Conservation (phyloP, 2,797 vertebrate species). For the Balearica regulorum region DNA sequence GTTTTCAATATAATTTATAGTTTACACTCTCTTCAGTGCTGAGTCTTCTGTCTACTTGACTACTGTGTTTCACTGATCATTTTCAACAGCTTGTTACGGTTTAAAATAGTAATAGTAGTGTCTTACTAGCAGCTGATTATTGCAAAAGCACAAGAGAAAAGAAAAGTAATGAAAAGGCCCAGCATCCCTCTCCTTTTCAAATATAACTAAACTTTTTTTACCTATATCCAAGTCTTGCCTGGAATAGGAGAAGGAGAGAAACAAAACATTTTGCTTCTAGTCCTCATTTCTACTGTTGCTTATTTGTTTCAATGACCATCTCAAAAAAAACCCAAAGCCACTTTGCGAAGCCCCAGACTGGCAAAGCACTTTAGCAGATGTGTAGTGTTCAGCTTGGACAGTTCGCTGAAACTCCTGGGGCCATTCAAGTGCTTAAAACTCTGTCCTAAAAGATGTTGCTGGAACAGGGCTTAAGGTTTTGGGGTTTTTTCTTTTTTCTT, state of each 20-base stretch:
- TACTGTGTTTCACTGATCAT: constrained; percentile 43
- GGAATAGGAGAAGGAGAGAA: background rate
- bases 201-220: background rate
- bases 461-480: background rate
- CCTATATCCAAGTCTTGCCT: background rate
- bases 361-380: background rate
- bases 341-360: background rate
- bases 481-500: background rate
- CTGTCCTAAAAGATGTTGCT: background rate
- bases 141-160: constrained; percentile 27
- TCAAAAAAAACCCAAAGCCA: background rate
- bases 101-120: background rate
- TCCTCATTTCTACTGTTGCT: background rate
- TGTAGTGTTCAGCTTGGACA: background rate
- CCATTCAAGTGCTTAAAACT: background rate
- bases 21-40: constrained; percentile 41
- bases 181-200: background rate
- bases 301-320: background rate
- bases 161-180: background rate
- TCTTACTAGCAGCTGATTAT: constrained; percentile 8
- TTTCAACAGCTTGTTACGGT: background rate
- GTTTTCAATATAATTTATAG: constrained; percentile 20
- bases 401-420: background rate
- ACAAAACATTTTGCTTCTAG: background rate
- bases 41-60: constrained; percentile 56